These are phyloP conservation scores for Belgica antarctica DNA, from an alignment of 2,888 invertebrate genomes.

Conservation along the genomic window DNA sequence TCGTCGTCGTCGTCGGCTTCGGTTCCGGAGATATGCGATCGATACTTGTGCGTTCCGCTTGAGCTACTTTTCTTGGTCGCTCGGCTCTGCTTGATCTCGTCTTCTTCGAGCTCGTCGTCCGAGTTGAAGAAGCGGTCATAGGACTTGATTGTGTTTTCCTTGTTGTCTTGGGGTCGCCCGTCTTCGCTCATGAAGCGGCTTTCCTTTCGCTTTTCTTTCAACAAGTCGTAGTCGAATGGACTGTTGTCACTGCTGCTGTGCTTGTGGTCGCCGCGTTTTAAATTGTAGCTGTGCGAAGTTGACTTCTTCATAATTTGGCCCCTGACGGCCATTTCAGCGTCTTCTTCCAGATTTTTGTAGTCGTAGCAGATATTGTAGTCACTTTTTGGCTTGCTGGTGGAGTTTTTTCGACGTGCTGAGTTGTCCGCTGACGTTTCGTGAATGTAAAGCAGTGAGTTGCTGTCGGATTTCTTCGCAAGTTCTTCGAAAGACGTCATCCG, in stretches of 20 bases:
- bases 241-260: slow-evolving; percentile 42
- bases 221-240: slow-evolving; percentile 39
- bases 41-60: slow-evolving; percentile 22
- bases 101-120: slow-evolving; percentile 40
- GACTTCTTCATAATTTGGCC: slow-evolving; percentile 30
- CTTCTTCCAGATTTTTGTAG: slow-evolving; percentile 30
- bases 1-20: slow-evolving; percentile 43
- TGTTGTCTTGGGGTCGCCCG: slow-evolving; percentile 9
- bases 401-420: neutral
- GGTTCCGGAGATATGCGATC: slow-evolving; percentile 32
- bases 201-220: slow-evolving; percentile 35
- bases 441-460: slow-evolving; percentile 39
- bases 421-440: slow-evolving; percentile 27
- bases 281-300: slow-evolving; percentile 31
- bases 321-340: neutral
- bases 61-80: slow-evolving; percentile 9
- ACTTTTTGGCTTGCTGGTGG: slow-evolving; percentile 38
- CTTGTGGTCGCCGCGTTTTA: slow-evolving; percentile 18
- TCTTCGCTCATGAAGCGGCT: slow-evolving; percentile 31
- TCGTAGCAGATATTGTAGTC: slow-evolving; percentile 39
- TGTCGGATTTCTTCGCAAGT: slow-evolving; percentile 45
- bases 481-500: slow-evolving; percentile 47
- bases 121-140: slow-evolving; percentile 41
- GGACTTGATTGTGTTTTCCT: slow-evolving; percentile 35
- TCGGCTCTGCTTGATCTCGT: slow-evolving; percentile 2